Evolutionary conservation across 2,888 invertebrate genomes (phyloP).

Genomic region (Sympetrum striolatum): DNA sequence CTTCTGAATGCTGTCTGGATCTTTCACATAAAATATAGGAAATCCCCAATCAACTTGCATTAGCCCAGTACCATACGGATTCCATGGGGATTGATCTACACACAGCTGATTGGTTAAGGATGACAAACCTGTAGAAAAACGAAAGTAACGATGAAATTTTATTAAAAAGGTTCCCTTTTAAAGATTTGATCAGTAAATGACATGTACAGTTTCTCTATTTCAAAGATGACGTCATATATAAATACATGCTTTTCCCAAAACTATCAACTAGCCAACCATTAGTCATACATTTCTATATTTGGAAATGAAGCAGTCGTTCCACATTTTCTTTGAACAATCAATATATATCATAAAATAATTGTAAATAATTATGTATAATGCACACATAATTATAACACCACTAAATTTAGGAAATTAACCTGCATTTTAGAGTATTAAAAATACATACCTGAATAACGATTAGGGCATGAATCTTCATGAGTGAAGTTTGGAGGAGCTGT

Average conservation of each 20-base stretch:
- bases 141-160: too few species aligned
- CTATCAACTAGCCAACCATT: too few species aligned
- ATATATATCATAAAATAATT: not conserved
- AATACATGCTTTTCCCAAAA: not conserved
- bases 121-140: conserved; percentile 53
- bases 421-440: not conserved
- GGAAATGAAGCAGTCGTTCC: too few species aligned
- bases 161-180: too few species aligned
- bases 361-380: too few species aligned
- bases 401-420: too few species aligned
- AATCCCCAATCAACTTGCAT: conserved; percentile 84
- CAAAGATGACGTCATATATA: not conserved
- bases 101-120: conserved; percentile 58
- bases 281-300: too few species aligned
- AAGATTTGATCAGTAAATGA: too few species aligned
- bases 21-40: conserved; percentile 80
- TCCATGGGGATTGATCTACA: conserved; percentile 72
- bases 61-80: conserved; percentile 77
- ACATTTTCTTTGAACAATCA: too few species aligned
- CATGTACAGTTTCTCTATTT: too few species aligned
- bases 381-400: too few species aligned
- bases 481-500: conserved; percentile 56
- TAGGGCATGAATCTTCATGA: conserved; percentile 82
- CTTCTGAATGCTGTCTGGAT: conserved; percentile 63
- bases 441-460: conserved; percentile 69